Percentiles rank a stretch among this genome's conserved stretches.
Evolutionary conservation across 2,797 vertebrate genomes (phyloP).

Genomic region (Lepidocolaptes lacrymiger): DNA sequence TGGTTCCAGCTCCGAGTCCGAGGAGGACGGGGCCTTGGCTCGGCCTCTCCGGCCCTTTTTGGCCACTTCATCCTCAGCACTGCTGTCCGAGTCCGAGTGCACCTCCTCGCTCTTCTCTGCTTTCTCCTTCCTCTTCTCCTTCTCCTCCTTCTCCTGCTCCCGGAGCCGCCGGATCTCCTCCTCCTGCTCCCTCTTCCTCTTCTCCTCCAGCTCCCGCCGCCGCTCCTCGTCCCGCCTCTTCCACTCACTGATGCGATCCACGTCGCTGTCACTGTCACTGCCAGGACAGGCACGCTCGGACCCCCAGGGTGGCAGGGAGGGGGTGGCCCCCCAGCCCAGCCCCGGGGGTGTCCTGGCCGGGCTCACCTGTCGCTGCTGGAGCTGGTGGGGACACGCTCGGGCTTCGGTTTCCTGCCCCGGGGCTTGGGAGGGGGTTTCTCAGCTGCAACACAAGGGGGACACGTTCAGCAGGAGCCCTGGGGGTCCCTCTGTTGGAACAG

Average conservation of each 20-base stretch:
- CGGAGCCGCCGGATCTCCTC: constrained; percentile 91
- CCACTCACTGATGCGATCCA: constrained; percentile 95
- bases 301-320: background rate
- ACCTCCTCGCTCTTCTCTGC: constrained; percentile 74
- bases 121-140: constrained; percentile 87
- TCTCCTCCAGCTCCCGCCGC: constrained; percentile 89
- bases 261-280: constrained; percentile 85
- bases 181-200: constrained; percentile 91
- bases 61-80: constrained; percentile 83
- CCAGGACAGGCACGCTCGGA: background rate
- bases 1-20: constrained; percentile 85
- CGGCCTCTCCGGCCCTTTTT: constrained; percentile 89
- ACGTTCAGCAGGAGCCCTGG: background rate
- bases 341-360: too few species aligned
- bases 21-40: constrained; percentile 84
- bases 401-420: constrained; percentile 87
- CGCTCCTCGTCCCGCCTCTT: constrained; percentile 93
- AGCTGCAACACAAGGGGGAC: background rate
- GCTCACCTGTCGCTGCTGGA: constrained; percentile 91
- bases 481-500: background rate
- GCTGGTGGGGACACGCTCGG: constrained; percentile 82
- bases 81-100: constrained; percentile 78
- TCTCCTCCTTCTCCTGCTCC: constrained; percentile 92
- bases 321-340: background rate
- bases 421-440: constrained; percentile 91